A percentile compares a stretch with the other conserved stretches of the same genome.
Evolutionary conservation across 2,113 vertebrate genomes (phyloP).

Genomic region (Condylura cristata): DNA sequence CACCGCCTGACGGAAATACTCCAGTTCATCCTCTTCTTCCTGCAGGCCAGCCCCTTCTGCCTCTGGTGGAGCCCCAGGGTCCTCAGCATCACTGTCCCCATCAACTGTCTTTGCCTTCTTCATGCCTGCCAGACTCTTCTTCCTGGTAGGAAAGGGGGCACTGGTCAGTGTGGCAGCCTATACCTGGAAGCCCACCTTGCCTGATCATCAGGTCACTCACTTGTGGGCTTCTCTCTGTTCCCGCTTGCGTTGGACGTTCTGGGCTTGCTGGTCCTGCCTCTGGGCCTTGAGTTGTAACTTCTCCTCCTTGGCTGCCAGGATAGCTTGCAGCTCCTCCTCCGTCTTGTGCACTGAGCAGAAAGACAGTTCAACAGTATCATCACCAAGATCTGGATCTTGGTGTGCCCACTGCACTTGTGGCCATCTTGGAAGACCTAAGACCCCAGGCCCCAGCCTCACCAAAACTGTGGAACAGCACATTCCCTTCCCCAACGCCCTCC

Average conservation of each 20-base stretch:
- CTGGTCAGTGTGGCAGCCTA: accelerated
- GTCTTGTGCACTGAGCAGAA: conserved; percentile 87
- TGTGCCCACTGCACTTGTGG: not conserved
- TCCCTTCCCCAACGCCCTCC: conserved; percentile 92
- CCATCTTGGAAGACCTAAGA: accelerated
- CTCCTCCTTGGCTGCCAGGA: conserved; percentile 88
- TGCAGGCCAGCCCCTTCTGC: conserved; percentile 71
- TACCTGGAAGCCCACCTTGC: accelerated
- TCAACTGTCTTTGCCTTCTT: conserved; percentile 71
- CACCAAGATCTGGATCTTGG: not conserved
- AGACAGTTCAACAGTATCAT: accelerated
- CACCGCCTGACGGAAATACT: conserved; percentile 94
- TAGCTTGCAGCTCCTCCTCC: conserved; percentile 89
- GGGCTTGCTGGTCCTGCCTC: conserved; percentile 88
- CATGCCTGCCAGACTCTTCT: conserved; percentile 92
- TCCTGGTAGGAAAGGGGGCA: conserved; percentile 76
- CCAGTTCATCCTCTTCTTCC: conserved; percentile 89
- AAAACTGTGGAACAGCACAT: conserved; percentile 90
- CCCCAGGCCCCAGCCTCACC: conserved; percentile 81
- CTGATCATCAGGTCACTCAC: conserved; percentile 71
- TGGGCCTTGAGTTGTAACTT: conserved; percentile 86
- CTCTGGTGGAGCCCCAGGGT: conserved; percentile 88
- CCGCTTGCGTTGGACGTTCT: conserved; percentile 87
- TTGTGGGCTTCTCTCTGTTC: conserved; percentile 86
- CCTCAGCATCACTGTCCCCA: conserved; percentile 90